Evolutionary conservation across 1,140 invertebrate genomes (phyloP), one percentile per base, ranked within the genome.

Genomic region (Belonocnema kinseyi): DNA sequence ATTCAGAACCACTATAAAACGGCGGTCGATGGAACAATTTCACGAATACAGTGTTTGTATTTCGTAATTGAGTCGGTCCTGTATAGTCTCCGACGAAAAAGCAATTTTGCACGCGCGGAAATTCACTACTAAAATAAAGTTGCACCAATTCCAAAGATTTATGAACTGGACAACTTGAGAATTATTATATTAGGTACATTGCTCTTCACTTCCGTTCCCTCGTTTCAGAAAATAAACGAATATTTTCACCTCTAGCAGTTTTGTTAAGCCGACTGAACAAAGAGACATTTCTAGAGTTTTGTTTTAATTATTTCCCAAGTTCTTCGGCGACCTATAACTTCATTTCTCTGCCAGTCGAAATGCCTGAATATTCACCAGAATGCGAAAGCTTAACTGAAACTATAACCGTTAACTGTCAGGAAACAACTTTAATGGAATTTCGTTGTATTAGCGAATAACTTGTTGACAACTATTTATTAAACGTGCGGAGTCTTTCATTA

Each of bases 281-380:
- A 17, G n/a, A 17, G 7, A 54, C 14, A 17, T 54, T 17, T 21
- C 1, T 11, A 58, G 10, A 12, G 33, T 33, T 46, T 13, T 33
- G 21, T 66, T 66, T 40, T 66, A 66, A 66, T 66, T 14, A 66
- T 66, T 66, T 33, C 21, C 33, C 19, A 40, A 66, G 58, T 66
- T 66, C 21, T 40, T 66, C 58, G 26, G 12, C 10, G 26, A 66
- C 12, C 33, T 66, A 16, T 33, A 26, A 66, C 40, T 66, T 66
- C 40, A 66, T 66, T 66, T 66, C 13, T 33, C 58, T 66, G 13
- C 33, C 58, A 66, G 11, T 66, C 12, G 21, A 33, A 66, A 66
- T 26, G 26, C 33, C 13, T 4, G 13, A 66, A 66, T 66, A 66
- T 66, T 66, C 26, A 14, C 4, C 58, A 26, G 56, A 17, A 26